Evolutionary conservation across 2,113 vertebrate species (phyloP).

Genomic region (Ophthalmolycus amberensis): DNA sequence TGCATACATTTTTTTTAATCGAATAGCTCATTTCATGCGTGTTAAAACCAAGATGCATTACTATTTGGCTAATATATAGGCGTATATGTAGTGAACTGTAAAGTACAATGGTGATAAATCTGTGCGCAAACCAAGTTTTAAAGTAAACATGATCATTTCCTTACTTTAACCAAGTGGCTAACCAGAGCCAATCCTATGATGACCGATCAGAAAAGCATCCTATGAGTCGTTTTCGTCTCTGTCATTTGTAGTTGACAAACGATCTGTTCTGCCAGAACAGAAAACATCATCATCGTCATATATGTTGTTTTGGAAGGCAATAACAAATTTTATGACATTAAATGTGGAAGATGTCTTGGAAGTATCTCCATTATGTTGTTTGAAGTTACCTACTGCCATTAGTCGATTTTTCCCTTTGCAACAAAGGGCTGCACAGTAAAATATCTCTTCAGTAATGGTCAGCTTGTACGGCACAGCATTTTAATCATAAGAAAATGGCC

Average conservation of each 20-base stretch:
- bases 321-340: neutral
- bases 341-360: neutral
- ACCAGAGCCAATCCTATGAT: neutral
- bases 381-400: neutral
- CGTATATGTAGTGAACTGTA: neutral
- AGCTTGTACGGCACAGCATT: neutral
- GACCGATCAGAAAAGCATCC: neutral
- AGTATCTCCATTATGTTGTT: neutral
- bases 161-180: neutral
- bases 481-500: conserved; percentile 9
- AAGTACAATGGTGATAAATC: neutral
- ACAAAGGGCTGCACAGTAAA: conserved; percentile 9
- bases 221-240: neutral
- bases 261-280: neutral
- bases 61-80: neutral
- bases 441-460: neutral
- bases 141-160: neutral
- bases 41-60: neutral
- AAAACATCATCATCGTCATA: too few relatives aligned
- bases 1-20: conserved; percentile 1
- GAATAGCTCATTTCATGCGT: neutral
- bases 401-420: neutral
- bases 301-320: neutral
- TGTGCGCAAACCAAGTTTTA: neutral
- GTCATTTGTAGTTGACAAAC: neutral